These are phyloP conservation scores for Anas platyrhynchos DNA, from an alignment of 2,113 vertebrate species.

Conservation along the genomic window DNA sequence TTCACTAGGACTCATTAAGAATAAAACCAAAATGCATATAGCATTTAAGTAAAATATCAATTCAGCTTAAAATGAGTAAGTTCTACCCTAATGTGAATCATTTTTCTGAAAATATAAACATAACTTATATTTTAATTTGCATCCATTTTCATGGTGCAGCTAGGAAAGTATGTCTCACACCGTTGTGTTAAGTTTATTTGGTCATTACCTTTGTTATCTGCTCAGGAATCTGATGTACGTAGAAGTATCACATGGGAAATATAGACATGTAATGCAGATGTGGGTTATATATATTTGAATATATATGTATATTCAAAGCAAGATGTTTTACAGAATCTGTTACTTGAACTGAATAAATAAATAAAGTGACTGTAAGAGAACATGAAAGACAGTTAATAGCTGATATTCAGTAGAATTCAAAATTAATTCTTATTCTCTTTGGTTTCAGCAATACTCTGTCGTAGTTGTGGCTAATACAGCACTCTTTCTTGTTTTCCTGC, in stretches of 20 bases:
- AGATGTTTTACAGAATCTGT: slow-evolving; percentile 6
- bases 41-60: slow-evolving; percentile 46
- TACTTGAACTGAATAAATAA: neutral
- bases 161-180: slow-evolving; percentile 60
- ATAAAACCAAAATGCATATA: slow-evolving; percentile 56
- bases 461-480: neutral
- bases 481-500: neutral
- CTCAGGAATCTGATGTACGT: neutral
- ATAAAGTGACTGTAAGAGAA: neutral
- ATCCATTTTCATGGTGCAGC: slow-evolving; percentile 63
- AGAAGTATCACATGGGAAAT: neutral
- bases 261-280: neutral
- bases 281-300: neutral
- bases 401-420: neutral
- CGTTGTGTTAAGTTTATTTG: slow-evolving; percentile 71
- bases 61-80: slow-evolving; percentile 37
- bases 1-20: slow-evolving; percentile 22
- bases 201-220: slow-evolving; percentile 57
- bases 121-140: slow-evolving; percentile 61
- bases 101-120: slow-evolving; percentile 69
- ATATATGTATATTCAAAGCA: neutral
- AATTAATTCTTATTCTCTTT: slow-evolving; percentile 11
- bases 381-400: neutral
- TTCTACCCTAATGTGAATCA: slow-evolving; percentile 41
- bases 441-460: neutral